Percentiles rank a stretch among this genome's conserved stretches.
Conservation (phyloP, 2,113 vertebrate genomes). For the Peromyscus polionotus region DNA sequence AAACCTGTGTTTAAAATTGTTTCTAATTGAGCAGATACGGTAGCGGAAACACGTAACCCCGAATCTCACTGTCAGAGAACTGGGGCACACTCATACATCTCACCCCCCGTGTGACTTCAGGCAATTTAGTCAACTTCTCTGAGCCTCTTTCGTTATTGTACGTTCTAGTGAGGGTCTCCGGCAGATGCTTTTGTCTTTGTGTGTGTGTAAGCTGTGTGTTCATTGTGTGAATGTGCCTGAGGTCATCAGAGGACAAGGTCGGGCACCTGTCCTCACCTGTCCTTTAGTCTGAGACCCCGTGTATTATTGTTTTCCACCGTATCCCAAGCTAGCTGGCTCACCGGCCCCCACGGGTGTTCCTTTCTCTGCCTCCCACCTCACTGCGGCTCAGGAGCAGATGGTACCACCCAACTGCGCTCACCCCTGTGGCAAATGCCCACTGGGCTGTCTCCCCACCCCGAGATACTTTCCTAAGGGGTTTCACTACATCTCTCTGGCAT, state of each 20-base stretch:
- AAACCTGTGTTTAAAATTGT: slow-evolving; percentile 42
- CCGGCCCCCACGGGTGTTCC: not conserved
- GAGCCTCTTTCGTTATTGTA: not conserved
- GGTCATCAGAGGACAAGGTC: not conserved
- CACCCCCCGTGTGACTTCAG: not conserved
- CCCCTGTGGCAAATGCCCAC: too few relatives aligned
- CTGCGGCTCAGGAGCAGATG: not conserved
- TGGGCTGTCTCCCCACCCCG: not conserved
- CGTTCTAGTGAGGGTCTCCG: not conserved
- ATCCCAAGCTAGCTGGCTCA: not conserved
- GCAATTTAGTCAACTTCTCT: not conserved
- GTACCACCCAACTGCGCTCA: too few relatives aligned
- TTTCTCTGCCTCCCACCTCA: not conserved
- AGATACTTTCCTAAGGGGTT: not conserved
- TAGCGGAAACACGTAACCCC: not conserved
- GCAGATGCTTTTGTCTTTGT: not conserved
- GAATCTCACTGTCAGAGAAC: not conserved
- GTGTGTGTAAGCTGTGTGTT: not conserved
- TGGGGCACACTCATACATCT: not conserved
- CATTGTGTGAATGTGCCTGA: too few relatives aligned
- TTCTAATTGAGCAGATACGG: slow-evolving; percentile 5
- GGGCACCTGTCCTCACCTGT: too few relatives aligned
- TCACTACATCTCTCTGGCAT: not conserved
- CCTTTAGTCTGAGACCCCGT: not conserved
- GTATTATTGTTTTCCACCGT: not conserved